Base-by-base conservation (phyloP, 1,140 invertebrate species). In the Vanessa tameamea region DNA sequence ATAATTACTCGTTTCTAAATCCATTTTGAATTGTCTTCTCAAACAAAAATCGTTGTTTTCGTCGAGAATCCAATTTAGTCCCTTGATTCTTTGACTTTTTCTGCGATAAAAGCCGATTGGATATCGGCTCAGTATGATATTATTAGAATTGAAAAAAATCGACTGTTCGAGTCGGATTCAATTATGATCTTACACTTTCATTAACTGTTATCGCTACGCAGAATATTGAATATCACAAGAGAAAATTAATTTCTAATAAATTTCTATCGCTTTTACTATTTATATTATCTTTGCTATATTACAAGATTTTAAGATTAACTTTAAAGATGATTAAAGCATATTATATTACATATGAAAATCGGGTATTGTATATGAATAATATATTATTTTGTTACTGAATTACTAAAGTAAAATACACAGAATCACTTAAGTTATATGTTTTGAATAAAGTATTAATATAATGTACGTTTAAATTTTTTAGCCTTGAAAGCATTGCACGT, bases 101-200 rank as follows among this genome's bases (percentile, higher is more conserved):
- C 37, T 47, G 43, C 74, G 73, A 67, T 73, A 70, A 73, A 75
- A 78, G 73, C 64, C 74, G 68, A 76, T 76, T 76, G 76, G 73
- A 68, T 72, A 75, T 73, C 69, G 74, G 65, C 68, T 76, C 66
- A 69, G 55, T 73, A 78, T 78, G 74, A 78, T 78, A 76, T 78
- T 73, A 76, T 78, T 70, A 73, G 48, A 78, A 73, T 76, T 67
- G 73, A 66, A 70, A 75, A 61, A 71, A 73, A 72, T 75, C 69
- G 70, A 53, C 74, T 68, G 57, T 47, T 71, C 63, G 64, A 55
- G 50, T 63, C 57, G 72, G 53, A 73, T 76, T 76, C 71, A 72
- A 73, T 73, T 78, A 64, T 73, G 66, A 68, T 73, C 48, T 75
- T 78, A 57, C 67, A 55, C 67, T 74, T 72, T 73, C 71, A 73